Evolutionary conservation across 2,797 vertebrate species (phyloP), one percentile per base, ranked within the genome.

Genomic region (Dendrocincla fuliginosa): DNA sequence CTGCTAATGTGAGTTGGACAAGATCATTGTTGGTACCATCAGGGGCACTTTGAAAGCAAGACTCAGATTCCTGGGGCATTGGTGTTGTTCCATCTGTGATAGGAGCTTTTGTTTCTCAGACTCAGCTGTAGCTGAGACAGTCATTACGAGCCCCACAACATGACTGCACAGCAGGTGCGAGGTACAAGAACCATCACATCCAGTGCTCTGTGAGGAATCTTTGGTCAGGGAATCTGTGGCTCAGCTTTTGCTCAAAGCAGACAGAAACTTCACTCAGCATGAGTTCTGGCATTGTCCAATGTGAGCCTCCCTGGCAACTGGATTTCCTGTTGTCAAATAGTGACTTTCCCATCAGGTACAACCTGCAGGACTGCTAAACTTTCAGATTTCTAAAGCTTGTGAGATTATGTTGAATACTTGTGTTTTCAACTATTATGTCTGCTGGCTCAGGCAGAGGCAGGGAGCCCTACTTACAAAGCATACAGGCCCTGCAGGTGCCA

Each of bases 1-100:
- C 78, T 93, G 73, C 64, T 95, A 92, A 95, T 87, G 68, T 37
- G 53, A 68, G 79, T 61, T 87, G 91, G 87, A 91, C 93, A 84
- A 44, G 80, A 68, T 56, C 18, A 0, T 33, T 67, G 37, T 64
- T 16, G 8, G 57, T 85, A 30, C 78, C 90, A 91, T 50, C 79
- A 96, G 92, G 90, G 84, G 19, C 84, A 70, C 64, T 79, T 76
- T 90, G 92, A 79, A 87, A 93, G 18, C 49, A 53, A 63, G 78
- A 32, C 23, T 74, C 7, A 1, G 57, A 59, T 77, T 83, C 30
- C 42, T 39, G 68, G 68, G 80, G 25, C 11, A 2, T 39, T 90
- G 84, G n/a, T 89, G n/a, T 1, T 84, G 59, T 70, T 87, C 73
- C 61, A 47, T 87, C 65, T 78, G 42, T 74, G 53, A 39, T 23